Base-by-base conservation (phyloP, 2,113 vertebrate genomes). In the Chrysochloris asiatica region DNA sequence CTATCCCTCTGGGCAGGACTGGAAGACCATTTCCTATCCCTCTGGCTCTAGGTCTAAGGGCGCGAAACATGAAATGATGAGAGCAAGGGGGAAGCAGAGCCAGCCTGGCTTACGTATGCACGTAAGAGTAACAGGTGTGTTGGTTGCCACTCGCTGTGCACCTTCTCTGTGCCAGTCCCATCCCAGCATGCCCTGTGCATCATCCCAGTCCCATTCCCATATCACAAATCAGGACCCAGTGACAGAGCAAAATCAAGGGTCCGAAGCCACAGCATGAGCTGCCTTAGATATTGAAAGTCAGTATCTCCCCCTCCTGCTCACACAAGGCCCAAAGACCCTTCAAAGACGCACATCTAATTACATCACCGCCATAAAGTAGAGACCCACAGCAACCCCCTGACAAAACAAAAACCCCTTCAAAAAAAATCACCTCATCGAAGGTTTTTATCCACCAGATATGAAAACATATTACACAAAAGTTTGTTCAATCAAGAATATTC, bases 181-280 rank as follows among this genome's bases (percentile, higher is more conserved):
- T 5, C 45, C 87, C 88, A n/a, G 5, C 0, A 2, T 30, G 19
- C 26, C 16, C 1, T 0, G 1, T 4, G 45, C 59, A n/a, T 14
- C 1, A 47, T 1, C 50, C 76, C 41, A 10, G 47, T 65, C 65
- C 56, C 28, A 19, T 2, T 1, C 63, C 65, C 73, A 59, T 19
- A 41, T 77, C 75, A 43, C 30, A 63, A 43, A n/a, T 43, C 10
- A 8, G 0, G 45, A 54, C 26, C 14, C 0, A 43, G 56, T 3
- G 17, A 36, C 0, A 8, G 50, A 50, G 79, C 73, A 24, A 33
- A 75, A 48, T 7, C 65, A 72, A 19, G 11, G 0, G 1, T 21
- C 4, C 21, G 2, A 56, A 73, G 47, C 10, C 54, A 0, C 45
- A 28, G 41, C 65, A 14, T 3, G 9, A 83, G 41, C 72, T 12